Conservation (phyloP, 2,113 vertebrate genomes). For the Poeciliopsis turrubarensis region DNA sequence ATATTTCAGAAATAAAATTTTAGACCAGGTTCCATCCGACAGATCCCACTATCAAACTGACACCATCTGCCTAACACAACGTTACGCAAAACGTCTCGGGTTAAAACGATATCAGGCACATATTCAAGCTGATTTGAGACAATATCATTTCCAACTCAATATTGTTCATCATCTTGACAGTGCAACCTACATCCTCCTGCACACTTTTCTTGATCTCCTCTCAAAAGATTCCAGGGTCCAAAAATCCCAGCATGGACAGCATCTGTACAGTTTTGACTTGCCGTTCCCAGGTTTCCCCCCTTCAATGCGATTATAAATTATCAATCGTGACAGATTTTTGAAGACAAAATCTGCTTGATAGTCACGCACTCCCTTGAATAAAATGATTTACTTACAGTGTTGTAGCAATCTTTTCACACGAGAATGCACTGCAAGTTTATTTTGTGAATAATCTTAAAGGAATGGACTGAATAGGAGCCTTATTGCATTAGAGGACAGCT, state of each 20-base stretch:
- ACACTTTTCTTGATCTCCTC: too few species aligned
- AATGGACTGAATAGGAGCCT: slow-evolving; percentile 47
- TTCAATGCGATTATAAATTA: too few species aligned
- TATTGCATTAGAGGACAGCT: slow-evolving; percentile 21
- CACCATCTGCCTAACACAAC: not conserved
- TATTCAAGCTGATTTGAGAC: not conserved
- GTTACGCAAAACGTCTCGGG: not conserved
- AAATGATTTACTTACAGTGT: slow-evolving; percentile 12
- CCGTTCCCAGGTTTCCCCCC: too few species aligned
- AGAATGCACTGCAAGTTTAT: slow-evolving; percentile 3
- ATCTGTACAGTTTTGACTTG: too few species aligned
- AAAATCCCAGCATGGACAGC: too few species aligned
- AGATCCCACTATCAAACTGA: not conserved
- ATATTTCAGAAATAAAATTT: not conserved
- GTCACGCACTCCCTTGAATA: not conserved
- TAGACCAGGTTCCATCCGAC: not conserved
- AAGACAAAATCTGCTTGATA: not conserved
- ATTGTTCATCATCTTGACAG: not conserved
- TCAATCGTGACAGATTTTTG: too few species aligned
- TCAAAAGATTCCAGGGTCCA: too few species aligned
- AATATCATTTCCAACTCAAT: not conserved
- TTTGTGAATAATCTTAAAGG: slow-evolving; percentile 9
- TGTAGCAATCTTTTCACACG: slow-evolving; percentile 10
- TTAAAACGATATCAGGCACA: not conserved
- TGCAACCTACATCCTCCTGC: too few species aligned